Conservation (phyloP, 2,797 vertebrate species). For the Xiphophorus birchmanni region DNA sequence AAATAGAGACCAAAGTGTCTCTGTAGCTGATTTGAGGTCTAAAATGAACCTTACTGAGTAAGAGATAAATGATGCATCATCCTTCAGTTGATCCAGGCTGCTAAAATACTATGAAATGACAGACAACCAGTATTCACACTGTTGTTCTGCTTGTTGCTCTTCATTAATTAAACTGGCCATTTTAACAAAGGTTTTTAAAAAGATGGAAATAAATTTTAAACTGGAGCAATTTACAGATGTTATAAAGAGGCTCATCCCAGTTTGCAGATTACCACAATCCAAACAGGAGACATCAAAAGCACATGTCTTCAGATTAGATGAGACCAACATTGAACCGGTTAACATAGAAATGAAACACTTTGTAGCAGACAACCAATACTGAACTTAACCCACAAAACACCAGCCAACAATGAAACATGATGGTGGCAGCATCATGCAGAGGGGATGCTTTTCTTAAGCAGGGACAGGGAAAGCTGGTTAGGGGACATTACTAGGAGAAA, state of each 20-base stretch:
- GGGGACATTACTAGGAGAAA: neutral
- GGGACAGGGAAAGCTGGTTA: neutral
- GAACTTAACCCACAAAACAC: neutral
- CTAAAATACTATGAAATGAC: neutral
- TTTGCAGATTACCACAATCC: neutral
- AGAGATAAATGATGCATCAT: neutral
- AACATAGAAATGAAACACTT: neutral
- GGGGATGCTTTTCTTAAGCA: neutral
- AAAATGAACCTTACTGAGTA: neutral
- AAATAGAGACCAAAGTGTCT: neutral
- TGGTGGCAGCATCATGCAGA: neutral
- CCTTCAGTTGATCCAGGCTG: neutral
- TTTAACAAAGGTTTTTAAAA: neutral
- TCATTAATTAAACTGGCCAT: neutral
- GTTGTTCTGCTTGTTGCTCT: neutral
- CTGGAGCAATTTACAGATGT: neutral
- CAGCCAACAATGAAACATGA: neutral
- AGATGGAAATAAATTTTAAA: neutral
- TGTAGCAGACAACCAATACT: neutral
- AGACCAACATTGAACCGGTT: neutral
- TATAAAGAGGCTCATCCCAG: neutral
- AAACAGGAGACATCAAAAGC: neutral
- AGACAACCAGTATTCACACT: neutral
- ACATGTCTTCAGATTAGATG: neutral
- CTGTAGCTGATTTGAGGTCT: neutral